These are phyloP conservation scores for Autographa pulchrina DNA, from an alignment of 2,888 invertebrate genomes.

Conservation along the genomic window DNA sequence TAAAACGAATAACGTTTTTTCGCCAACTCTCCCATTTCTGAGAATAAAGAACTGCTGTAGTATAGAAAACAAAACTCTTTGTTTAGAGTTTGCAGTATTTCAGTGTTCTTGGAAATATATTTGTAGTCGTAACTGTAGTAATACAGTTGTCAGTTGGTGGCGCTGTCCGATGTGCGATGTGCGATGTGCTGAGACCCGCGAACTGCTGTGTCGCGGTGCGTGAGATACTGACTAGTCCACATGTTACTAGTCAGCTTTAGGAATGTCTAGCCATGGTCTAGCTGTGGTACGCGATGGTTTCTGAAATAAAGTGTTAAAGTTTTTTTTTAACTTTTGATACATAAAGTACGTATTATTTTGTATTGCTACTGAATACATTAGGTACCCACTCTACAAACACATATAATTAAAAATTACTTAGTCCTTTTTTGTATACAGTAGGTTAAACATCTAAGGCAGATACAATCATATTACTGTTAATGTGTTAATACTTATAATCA, in stretches of 20 bases:
- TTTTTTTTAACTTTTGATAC: no score
- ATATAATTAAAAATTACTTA: no score
- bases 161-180: slow-evolving; percentile 11
- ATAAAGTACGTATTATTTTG: no score
- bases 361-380: no score
- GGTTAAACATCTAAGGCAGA: no score
- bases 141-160: slow-evolving; percentile 13
- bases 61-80: neutral
- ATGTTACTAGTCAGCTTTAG: neutral
- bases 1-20: no score
- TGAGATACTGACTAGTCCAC: neutral
- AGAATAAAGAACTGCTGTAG: neutral
- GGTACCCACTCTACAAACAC: no score
- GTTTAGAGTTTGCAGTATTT: neutral
- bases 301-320: no score
- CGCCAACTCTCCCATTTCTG: neutral
- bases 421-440: no score
- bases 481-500: no score
- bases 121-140: neutral
- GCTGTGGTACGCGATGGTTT: no score
- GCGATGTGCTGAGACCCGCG: slow-evolving; percentile 24
- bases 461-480: no score
- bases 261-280: neutral
- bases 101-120: neutral
- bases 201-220: slow-evolving; percentile 10